phyloP scores from a whole-genome alignment of 2,113 vertebrate species.

The Phyllopteryx taeniolatus region DNA sequence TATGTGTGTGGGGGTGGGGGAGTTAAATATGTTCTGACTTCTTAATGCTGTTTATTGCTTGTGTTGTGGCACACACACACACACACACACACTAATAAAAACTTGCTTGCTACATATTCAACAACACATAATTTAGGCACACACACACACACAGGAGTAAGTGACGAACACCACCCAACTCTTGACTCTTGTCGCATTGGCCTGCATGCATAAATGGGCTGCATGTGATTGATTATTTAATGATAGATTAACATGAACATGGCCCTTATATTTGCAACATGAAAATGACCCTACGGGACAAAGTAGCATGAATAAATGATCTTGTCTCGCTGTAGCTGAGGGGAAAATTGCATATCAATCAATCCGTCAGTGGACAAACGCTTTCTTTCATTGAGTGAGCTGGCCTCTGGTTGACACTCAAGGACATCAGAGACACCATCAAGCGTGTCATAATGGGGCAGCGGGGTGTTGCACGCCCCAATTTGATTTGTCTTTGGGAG shows the following conservation, averaged over 20 bases:
- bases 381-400: slow-evolving; percentile 37
- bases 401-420: slow-evolving; percentile 59
- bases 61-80: slow-evolving; percentile 21
- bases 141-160: not conserved
- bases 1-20: too few relatives aligned
- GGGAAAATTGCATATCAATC: slow-evolving; percentile 62
- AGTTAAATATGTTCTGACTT: slow-evolving; percentile 13
- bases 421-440: slow-evolving; percentile 51
- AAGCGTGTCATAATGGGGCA: slow-evolving; percentile 57
- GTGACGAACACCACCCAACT: slow-evolving; percentile 32
- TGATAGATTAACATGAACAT: slow-evolving; percentile 53
- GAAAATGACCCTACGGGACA: slow-evolving; percentile 51
- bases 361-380: slow-evolving; percentile 48
- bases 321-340: slow-evolving; percentile 30
- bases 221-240: slow-evolving; percentile 53
- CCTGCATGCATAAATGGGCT: slow-evolving; percentile 25
- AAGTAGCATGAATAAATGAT: slow-evolving; percentile 61
- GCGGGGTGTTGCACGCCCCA: slow-evolving; percentile 54
- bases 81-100: not conserved
- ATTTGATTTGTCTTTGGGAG: slow-evolving; percentile 57
- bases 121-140: slow-evolving; percentile 3
- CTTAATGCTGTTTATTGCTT: slow-evolving; percentile 4
- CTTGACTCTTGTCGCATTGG: not conserved
- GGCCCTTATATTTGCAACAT: slow-evolving; percentile 40
- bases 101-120: slow-evolving; percentile 13